phyloP scores from a whole-genome alignment of 2,797 vertebrate species.

The Myotis findleyi region DNA sequence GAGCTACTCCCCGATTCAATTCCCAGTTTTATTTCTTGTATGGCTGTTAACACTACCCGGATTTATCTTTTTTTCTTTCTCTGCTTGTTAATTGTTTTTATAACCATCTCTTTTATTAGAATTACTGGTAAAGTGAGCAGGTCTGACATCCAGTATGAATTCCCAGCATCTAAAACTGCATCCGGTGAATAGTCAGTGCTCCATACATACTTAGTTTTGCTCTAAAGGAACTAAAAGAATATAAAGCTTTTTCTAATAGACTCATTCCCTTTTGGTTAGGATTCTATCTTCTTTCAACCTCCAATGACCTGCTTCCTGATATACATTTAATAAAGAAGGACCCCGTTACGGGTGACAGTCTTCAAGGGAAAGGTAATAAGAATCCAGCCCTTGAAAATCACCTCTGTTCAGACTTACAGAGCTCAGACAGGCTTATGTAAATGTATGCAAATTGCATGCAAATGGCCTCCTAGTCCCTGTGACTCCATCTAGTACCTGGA shows the following conservation, averaged over 20 bases:
- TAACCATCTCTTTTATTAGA: background rate
- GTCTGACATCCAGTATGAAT: background rate
- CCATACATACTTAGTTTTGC: background rate
- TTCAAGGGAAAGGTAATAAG: conserved; percentile 47
- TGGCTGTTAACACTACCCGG: background rate
- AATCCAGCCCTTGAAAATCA: conserved; percentile 64
- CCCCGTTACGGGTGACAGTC: background rate
- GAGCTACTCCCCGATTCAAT: background rate
- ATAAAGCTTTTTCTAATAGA: background rate
- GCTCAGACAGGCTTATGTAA: conserved; percentile 34
- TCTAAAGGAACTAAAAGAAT: background rate
- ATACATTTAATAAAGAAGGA: background rate
- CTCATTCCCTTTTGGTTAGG: background rate
- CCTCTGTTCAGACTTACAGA: background rate
- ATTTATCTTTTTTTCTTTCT: background rate
- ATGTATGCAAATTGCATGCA: conserved; percentile 61
- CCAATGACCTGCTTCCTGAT: background rate
- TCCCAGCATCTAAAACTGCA: background rate
- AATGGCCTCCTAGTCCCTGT: conserved; percentile 17
- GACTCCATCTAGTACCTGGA: conserved; percentile 66
- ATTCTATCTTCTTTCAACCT: background rate
- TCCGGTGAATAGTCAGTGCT: background rate
- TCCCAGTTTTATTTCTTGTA: background rate
- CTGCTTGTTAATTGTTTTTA: background rate
- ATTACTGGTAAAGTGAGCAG: background rate